These are phyloP conservation scores for Drosophila vallismaia DNA, from an alignment of 2,888 invertebrate genomes.

Conservation along the genomic window DNA sequence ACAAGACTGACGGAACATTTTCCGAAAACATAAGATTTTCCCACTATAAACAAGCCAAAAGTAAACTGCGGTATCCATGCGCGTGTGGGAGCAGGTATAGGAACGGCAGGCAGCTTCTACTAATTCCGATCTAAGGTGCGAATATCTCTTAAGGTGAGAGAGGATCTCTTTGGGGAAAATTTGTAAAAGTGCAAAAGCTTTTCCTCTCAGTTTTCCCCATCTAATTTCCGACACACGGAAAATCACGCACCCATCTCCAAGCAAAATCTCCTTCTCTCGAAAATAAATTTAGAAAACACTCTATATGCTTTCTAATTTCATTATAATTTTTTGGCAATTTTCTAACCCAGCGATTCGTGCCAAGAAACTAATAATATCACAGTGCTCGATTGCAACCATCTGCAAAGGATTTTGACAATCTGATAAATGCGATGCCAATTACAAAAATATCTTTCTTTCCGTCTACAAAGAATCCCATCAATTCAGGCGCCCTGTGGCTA, in stretches of 20 bases:
- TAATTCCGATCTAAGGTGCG: conserved; percentile 6
- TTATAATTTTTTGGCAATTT: conserved; percentile 7
- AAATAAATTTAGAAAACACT: conserved; percentile 35
- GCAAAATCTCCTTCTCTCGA: conserved; percentile 8
- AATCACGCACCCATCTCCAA: conserved; percentile 38
- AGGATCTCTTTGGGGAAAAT: background rate
- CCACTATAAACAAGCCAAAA: conserved; percentile 34
- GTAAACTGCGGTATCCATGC: conserved; percentile 20
- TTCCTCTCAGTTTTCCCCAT: background rate
- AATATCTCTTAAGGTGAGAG: background rate
- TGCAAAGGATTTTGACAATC: conserved; percentile 44
- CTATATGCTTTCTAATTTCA: conserved; percentile 32
- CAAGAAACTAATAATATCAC: conserved; percentile 42
- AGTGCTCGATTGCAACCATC: conserved; percentile 43
- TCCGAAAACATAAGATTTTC: conserved; percentile 24
- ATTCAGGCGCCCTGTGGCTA: conserved; percentile 56
- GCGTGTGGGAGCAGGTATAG: conserved; percentile 28
- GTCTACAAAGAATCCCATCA: conserved; percentile 30
- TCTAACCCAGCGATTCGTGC: conserved; percentile 11
- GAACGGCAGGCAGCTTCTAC: conserved; percentile 3
- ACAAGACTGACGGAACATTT: conserved; percentile 64
- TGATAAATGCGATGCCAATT: conserved; percentile 51
- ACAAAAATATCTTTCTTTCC: conserved; percentile 44
- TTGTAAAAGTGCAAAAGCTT: conserved; percentile 9
- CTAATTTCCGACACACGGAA: background rate